Conservation (phyloP, 2,888 invertebrate species). For the Drosophila parthenogenetica region DNA sequence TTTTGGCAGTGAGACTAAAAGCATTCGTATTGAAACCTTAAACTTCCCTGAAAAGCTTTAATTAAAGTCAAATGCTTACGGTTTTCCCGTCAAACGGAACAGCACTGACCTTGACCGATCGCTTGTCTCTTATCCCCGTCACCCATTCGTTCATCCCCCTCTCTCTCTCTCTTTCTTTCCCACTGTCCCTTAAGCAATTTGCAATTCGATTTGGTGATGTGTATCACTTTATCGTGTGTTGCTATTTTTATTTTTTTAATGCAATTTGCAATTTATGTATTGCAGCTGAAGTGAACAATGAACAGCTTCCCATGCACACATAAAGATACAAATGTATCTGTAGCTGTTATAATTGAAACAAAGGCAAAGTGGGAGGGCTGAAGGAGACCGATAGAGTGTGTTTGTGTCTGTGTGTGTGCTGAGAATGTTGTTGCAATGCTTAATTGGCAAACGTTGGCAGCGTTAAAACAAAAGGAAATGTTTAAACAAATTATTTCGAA, state of each 20-base stretch:
- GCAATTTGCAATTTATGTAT: slow-evolving; percentile 61
- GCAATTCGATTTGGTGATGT: slow-evolving; percentile 68
- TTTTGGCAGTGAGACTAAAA: too few species aligned
- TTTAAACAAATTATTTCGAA: slow-evolving; percentile 82
- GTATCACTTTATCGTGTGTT: slow-evolving; percentile 29
- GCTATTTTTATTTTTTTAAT: slow-evolving; percentile 26
- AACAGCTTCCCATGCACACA: slow-evolving; percentile 48
- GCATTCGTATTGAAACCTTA: too few species aligned
- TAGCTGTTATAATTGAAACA: slow-evolving; percentile 7
- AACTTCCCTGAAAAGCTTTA: neutral
- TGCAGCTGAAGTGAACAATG: slow-evolving; percentile 49
- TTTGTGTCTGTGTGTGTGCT: slow-evolving; percentile 11
- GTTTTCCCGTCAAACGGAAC: neutral
- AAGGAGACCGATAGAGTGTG: neutral
- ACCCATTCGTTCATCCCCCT: neutral
- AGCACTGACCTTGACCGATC: neutral
- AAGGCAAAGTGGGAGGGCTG: neutral
- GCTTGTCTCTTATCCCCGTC: neutral
- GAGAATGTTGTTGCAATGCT: slow-evolving; percentile 51
- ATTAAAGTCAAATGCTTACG: neutral
- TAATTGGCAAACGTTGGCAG: slow-evolving; percentile 56
- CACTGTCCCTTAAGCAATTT: slow-evolving; percentile 33
- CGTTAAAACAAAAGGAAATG: slow-evolving; percentile 77
- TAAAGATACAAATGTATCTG: slow-evolving; percentile 6
- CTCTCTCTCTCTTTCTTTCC: neutral